These are phyloP conservation scores for Anguilla japonica DNA, from an alignment of 2,113 vertebrate species.

Conservation along the genomic window DNA sequence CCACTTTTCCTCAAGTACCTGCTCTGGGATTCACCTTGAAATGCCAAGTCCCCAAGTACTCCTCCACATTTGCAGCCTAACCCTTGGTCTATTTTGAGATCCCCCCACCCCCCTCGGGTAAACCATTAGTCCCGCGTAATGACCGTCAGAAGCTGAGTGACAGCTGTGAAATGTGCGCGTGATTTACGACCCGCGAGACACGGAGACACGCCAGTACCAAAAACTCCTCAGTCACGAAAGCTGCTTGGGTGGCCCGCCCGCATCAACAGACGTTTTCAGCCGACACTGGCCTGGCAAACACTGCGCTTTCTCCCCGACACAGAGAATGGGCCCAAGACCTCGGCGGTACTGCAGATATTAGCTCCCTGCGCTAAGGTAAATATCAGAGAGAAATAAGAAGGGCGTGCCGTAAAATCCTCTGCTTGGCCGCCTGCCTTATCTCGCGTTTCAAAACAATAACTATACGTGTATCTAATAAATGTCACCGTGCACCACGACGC, in stretches of 20 bases:
- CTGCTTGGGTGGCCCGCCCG: not conserved
- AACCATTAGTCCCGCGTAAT: slow-evolving; percentile 9
- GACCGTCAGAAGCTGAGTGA: not conserved
- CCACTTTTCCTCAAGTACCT: not conserved
- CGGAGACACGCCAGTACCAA: not conserved
- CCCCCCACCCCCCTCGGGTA: not conserved
- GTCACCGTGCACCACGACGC: not conserved
- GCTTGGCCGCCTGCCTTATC: not conserved
- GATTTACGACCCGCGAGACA: not conserved
- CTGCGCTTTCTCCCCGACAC: not conserved
- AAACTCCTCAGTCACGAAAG: not conserved
- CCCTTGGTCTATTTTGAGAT: not conserved
- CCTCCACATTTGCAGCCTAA: not conserved
- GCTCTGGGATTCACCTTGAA: not conserved
- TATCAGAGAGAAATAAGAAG: not conserved
- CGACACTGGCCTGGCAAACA: not conserved
- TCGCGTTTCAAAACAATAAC: not conserved
- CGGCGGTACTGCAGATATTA: not conserved
- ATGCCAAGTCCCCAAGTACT: not conserved
- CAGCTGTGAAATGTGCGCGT: not conserved
- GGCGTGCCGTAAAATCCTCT: not conserved
- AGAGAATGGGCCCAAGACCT: not conserved
- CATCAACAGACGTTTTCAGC: not conserved
- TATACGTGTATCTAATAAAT: slow-evolving; percentile 12
- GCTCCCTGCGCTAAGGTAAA: not conserved